These are phyloP conservation scores for Oxytorus armatus DNA, from an alignment of 2,888 invertebrate genomes.

Conservation along the genomic window DNA sequence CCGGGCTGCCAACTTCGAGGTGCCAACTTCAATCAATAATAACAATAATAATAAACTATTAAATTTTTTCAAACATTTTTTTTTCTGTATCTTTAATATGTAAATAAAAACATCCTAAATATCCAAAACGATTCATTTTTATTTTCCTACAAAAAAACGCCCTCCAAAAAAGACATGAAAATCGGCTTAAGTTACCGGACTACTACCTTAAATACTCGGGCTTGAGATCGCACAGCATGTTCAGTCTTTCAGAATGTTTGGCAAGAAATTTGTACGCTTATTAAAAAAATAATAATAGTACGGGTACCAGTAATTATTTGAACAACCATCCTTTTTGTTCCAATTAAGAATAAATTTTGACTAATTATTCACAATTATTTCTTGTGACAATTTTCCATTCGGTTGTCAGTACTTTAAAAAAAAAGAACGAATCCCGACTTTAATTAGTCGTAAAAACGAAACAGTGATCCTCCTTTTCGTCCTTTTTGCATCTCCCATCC, in stretches of 20 bases:
- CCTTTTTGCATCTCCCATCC: constrained; percentile 5
- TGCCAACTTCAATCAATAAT: too few relatives aligned
- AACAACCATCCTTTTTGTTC: neutral
- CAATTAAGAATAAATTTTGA: neutral
- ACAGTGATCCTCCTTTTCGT: constrained; percentile 73
- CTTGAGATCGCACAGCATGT: neutral
- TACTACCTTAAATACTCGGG: too few relatives aligned
- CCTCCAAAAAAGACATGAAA: too few relatives aligned
- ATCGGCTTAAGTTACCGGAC: too few relatives aligned
- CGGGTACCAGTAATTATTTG: neutral
- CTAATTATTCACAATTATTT: constrained; percentile 13
- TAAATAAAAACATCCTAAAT: too few relatives aligned
- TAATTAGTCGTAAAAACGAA: constrained; percentile 76
- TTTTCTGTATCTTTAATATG: too few relatives aligned
- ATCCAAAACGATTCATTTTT: too few relatives aligned
- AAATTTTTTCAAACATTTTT: too few relatives aligned
- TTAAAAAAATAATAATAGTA: constrained; percentile 11
- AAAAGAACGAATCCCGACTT: constrained; percentile 71
- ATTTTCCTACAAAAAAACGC: too few relatives aligned
- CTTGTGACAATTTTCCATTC: neutral
- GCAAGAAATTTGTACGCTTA: neutral
- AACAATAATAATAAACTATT: too few relatives aligned
- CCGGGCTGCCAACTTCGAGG: too few relatives aligned
- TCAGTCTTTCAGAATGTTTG: neutral
- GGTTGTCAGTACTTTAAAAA: neutral